Base-by-base conservation (phyloP, 2,113 vertebrate species). In the Plecturocebus donacophilus region DNA sequence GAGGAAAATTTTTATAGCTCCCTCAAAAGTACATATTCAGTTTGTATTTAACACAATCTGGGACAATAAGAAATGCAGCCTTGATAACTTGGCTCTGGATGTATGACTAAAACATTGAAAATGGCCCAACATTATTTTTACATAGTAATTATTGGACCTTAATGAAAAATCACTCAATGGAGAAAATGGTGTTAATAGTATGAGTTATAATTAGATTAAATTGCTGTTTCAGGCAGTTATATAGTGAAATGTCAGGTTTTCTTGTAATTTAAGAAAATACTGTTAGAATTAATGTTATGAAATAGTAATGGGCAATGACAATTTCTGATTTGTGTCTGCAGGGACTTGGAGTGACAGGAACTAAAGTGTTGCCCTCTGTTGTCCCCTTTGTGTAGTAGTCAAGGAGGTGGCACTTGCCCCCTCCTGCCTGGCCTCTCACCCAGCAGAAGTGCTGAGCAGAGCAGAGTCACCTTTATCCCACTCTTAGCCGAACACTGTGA, bases 1-100 rank as follows among this genome's bases (percentile, higher is more conserved):
- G 58, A 66, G 92, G 93, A 71, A 82, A 73, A 79, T 68, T 89
- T 94, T 92, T 96, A 91, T 81, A 94, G 71, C 30, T 91, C n/a
- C 83, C 71, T 92, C 94, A 88, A 94, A 94, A 94, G 81, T 77
- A 85, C 40, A n/a, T 70, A 79, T 38, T 93, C 49, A 70, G 80
- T 83, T 80, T 75, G 45, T 71, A 61, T 91, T 96, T 97, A 97
- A 83, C 89, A 82, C 66, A 91, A 73, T 42, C 70, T 49, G 68
- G 68, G 86, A 82, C 40, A 94, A 64, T 93, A 95, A 79, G 83
- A 94, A 71, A 61, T 71, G 40, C 71, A 80, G 56, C 35, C 71
- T 42, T 73, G 85, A 68, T 91, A 82, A 95, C 49, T 93, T 93
- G 88, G 45, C 82, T 86, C 86, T 90, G 71, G 66, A 58, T n/a